Conservation (phyloP, 2,888 invertebrate genomes). For the Dasypogon diadema region DNA sequence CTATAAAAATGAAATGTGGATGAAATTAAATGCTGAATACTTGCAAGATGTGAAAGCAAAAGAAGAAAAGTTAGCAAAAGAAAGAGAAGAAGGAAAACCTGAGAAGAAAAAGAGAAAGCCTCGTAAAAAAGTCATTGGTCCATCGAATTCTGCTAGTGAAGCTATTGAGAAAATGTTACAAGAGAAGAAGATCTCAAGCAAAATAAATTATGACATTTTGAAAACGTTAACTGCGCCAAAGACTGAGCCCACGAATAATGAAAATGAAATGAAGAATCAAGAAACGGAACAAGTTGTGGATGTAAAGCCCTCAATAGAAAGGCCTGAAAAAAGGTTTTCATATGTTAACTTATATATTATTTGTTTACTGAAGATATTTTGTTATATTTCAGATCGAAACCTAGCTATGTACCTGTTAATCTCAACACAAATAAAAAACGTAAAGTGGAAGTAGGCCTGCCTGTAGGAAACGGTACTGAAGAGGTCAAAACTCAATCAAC, state of each 20-base stretch:
- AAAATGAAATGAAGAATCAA: background rate
- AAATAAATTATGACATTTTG: conserved; percentile 98
- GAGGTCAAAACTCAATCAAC: background rate
- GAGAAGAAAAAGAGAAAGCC: conserved; percentile 81
- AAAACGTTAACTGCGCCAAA: conserved; percentile 74
- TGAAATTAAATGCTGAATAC: conserved; percentile 87
- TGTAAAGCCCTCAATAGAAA: background rate
- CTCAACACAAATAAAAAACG: conserved; percentile 4
- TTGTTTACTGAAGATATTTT: too few relatives aligned
- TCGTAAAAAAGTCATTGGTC: conserved; percentile 75
- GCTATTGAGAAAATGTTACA: conserved; percentile 97
- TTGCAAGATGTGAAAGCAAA: conserved; percentile 87
- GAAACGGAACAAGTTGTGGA: background rate
- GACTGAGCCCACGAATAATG: background rate
- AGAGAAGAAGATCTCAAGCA: conserved; percentile 94
- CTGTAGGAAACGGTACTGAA: background rate
- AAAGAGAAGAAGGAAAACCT: conserved; percentile 88
- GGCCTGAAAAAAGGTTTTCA: background rate
- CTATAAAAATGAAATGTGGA: conserved; percentile 89
- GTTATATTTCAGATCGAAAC: background rate
- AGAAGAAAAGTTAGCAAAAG: conserved; percentile 83
- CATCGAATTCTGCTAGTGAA: conserved; percentile 82
- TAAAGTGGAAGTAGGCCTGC: conserved; percentile 3
- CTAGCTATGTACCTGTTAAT: background rate
- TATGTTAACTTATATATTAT: too few relatives aligned